These are phyloP conservation scores for Drosophila leontia DNA, from an alignment of 1,140 invertebrate genomes.

Conservation along the genomic window DNA sequence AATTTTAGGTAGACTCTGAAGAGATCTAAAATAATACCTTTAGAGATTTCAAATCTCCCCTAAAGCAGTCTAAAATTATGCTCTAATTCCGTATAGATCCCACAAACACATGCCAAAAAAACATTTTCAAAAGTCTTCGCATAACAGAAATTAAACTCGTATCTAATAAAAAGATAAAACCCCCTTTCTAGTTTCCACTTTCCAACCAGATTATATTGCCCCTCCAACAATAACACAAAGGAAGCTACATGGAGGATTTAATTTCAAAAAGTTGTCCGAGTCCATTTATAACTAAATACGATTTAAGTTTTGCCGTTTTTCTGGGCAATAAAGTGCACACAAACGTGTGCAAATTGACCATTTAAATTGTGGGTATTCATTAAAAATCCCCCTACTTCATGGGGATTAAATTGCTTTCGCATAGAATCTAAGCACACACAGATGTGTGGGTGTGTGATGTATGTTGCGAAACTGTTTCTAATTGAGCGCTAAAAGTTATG, in stretches of 20 bases:
- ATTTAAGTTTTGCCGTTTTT: conserved; percentile 21
- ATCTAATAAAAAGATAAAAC: not conserved
- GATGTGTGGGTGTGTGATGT: not conserved
- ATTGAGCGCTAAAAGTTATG: conserved; percentile 18
- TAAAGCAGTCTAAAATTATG: not conserved
- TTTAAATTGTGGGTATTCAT: conserved; percentile 18
- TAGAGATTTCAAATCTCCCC: not conserved
- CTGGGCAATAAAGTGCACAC: conserved; percentile 22
- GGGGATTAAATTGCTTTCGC: conserved; percentile 1
- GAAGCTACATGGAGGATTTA: not conserved
- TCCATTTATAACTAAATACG: conserved; percentile 21
- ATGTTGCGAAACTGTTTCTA: conserved; percentile 1
- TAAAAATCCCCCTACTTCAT: conserved; percentile 19
- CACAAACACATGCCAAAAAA: not conserved
- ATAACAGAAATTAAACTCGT: not conserved
- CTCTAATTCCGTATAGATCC: not conserved
- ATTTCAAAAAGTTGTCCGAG: conserved; percentile 14
- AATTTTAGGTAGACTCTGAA: not conserved
- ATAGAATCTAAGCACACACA: not conserved
- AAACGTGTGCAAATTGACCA: conserved; percentile 32
- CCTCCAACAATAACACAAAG: conserved; percentile 12
- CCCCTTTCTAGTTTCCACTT: not conserved
- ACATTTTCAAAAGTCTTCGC: not conserved
- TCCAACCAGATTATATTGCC: not conserved
- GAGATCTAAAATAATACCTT: not conserved